phyloP scores from a whole-genome alignment of 2,797 vertebrate species.

The Astyanax mexicanus region DNA sequence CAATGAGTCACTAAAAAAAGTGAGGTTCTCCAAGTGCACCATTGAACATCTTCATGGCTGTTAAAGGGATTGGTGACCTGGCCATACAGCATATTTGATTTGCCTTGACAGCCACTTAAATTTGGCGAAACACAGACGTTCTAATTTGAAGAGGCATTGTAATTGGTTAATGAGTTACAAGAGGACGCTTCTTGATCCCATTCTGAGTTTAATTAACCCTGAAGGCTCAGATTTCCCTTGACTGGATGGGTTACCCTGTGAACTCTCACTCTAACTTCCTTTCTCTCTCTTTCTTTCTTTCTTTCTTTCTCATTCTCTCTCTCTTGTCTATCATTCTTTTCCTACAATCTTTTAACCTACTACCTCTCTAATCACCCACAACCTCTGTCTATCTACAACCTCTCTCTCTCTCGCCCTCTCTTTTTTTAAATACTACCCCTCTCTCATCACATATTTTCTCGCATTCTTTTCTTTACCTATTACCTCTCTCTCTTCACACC shows the following conservation, averaged over 20 bases:
- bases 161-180: conserved; percentile 82
- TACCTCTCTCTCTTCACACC: no score
- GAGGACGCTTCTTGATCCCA: conserved; percentile 80
- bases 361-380: no score
- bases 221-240: conserved; percentile 76
- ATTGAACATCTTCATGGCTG: conserved; percentile 24
- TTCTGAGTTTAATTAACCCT: conserved; percentile 84
- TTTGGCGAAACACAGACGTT: conserved; percentile 64
- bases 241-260: conserved; percentile 41
- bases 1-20: neutral
- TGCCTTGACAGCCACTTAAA: conserved; percentile 74
- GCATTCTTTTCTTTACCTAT: no score
- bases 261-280: conserved; percentile 34
- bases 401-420: no score
- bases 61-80: neutral
- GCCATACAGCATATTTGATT: conserved; percentile 61
- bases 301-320: no score
- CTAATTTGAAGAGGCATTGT: conserved; percentile 75
- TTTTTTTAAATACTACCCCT: conserved; percentile 32
- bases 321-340: no score
- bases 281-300: neutral
- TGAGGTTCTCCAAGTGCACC: neutral
- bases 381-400: no score
- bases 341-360: no score
- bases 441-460: conserved; percentile 6